Evolutionary conservation across 2,888 invertebrate genomes (phyloP).

Genomic region (Empis livida): DNA sequence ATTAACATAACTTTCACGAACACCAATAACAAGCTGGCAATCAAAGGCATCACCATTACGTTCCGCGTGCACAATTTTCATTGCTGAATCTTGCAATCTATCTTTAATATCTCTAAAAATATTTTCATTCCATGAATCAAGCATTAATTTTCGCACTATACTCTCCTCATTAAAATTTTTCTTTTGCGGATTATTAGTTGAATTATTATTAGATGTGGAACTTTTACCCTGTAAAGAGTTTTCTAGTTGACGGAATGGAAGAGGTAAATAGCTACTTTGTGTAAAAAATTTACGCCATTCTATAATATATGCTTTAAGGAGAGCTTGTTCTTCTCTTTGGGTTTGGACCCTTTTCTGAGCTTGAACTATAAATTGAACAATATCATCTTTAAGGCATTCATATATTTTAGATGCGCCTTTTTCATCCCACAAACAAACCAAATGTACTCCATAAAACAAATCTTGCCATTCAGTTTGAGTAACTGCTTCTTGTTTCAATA

Average conservation of each 20-base stretch:
- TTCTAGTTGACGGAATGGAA: slow-evolving; percentile 89
- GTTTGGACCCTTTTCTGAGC: slow-evolving; percentile 82
- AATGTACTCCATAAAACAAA: slow-evolving; percentile 89
- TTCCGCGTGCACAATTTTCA: slow-evolving; percentile 94
- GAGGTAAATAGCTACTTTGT: slow-evolving; percentile 92
- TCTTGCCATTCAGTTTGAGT: slow-evolving; percentile 95
- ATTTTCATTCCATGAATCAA: slow-evolving; percentile 96
- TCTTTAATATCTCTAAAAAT: slow-evolving; percentile 94
- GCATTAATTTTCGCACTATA: slow-evolving; percentile 88
- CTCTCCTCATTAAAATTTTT: slow-evolving; percentile 65
- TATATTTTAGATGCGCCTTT: slow-evolving; percentile 81
- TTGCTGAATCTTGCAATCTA: slow-evolving; percentile 85
- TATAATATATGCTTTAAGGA: slow-evolving; percentile 90
- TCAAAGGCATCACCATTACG: slow-evolving; percentile 97
- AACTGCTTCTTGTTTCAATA: slow-evolving; percentile 88
- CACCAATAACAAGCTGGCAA: slow-evolving; percentile 93
- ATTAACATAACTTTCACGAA: slow-evolving; percentile 95
- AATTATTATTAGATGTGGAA: slow-evolving; percentile 30
- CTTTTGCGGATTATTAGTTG: slow-evolving; percentile 37
- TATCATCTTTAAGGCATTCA: slow-evolving; percentile 81
- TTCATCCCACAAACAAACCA: slow-evolving; percentile 95
- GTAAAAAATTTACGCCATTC: slow-evolving; percentile 99
- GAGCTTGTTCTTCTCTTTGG: slow-evolving; percentile 87
- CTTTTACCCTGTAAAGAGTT: slow-evolving; percentile 62
- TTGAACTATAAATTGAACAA: slow-evolving; percentile 86